phyloP scores from a whole-genome alignment of 1,140 invertebrate genomes.

The Gonatopus flavifemur region DNA sequence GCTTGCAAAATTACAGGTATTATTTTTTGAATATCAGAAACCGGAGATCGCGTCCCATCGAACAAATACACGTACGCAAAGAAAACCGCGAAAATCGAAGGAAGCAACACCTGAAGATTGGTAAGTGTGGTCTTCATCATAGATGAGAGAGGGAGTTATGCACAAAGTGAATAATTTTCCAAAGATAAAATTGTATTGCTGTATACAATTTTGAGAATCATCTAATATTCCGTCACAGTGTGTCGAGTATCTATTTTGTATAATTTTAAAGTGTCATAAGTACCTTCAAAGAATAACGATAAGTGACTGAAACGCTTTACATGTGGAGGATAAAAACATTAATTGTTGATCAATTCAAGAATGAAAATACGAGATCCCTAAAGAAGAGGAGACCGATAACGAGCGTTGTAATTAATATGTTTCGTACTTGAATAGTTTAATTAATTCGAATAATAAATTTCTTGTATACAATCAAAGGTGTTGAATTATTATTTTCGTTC shows the following conservation, averaged over 20 bases:
- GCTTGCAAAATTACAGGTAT: constrained; percentile 30
- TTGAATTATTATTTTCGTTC: too few species aligned
- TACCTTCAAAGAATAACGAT: neutral
- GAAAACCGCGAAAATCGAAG: too few species aligned
- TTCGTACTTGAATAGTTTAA: constrained; percentile 32
- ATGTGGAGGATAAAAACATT: too few species aligned
- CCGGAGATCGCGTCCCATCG: too few species aligned
- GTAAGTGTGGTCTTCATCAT: constrained; percentile 50
- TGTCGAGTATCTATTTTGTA: constrained; percentile 36
- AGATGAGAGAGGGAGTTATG: constrained; percentile 20
- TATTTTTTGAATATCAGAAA: too few species aligned
- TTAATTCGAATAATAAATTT: constrained; percentile 36
- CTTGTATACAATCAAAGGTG: constrained; percentile 43
- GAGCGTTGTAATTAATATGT: constrained; percentile 20
- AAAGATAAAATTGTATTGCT: too few species aligned
- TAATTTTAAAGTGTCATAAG: constrained; percentile 19
- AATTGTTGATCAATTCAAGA: too few species aligned
- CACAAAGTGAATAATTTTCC: too few species aligned
- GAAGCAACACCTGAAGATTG: constrained; percentile 37
- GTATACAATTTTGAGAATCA: too few species aligned
- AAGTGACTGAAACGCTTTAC: neutral
- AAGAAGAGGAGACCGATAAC: constrained; percentile 16
- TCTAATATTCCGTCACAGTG: too few species aligned
- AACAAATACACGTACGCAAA: too few species aligned
- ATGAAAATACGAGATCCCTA: too few species aligned